Evolutionary conservation across 2,888 invertebrate species (phyloP).

Genomic region (Iphiclides podalirius): DNA sequence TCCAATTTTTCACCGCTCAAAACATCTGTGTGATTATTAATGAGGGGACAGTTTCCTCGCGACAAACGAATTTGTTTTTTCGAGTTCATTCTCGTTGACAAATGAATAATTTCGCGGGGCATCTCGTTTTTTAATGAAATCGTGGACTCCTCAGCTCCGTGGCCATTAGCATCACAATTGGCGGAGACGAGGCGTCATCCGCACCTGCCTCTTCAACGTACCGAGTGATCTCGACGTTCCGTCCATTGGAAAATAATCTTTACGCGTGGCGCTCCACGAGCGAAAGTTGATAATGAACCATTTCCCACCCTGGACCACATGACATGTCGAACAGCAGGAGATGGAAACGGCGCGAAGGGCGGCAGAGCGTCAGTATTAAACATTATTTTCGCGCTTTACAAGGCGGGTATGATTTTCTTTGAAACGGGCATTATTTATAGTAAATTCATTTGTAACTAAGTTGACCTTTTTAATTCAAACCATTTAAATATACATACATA

Average conservation of each 20-base stretch:
- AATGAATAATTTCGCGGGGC: constrained; percentile 2
- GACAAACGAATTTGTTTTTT: neutral
- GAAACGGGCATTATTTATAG: too few species aligned
- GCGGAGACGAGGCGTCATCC: constrained; percentile 27
- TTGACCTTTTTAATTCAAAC: too few species aligned
- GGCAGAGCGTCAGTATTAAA: constrained; percentile 5
- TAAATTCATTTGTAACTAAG: too few species aligned
- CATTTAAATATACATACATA: too few species aligned
- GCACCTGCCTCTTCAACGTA: constrained; percentile 30
- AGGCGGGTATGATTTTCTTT: too few species aligned
- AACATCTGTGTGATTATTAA: constrained; percentile 1
- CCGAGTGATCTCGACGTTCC: constrained; percentile 4
- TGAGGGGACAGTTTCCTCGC: neutral
- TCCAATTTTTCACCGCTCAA: neutral
- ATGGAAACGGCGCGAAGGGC: too few species aligned
- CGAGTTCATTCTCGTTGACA: constrained; percentile 1
- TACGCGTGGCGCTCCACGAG: neutral
- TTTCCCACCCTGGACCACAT: too few species aligned
- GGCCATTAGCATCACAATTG: constrained; percentile 1
- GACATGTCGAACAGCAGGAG: too few species aligned
- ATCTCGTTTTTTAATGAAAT: constrained; percentile 30
- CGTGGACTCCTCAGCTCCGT: neutral
- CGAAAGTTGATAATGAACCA: too few species aligned
- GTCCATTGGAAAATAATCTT: neutral
- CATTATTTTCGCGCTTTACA: constrained; percentile 1